Evolutionary conservation across 2,113 vertebrate species (phyloP).

Genomic region (Carassius gibelio): DNA sequence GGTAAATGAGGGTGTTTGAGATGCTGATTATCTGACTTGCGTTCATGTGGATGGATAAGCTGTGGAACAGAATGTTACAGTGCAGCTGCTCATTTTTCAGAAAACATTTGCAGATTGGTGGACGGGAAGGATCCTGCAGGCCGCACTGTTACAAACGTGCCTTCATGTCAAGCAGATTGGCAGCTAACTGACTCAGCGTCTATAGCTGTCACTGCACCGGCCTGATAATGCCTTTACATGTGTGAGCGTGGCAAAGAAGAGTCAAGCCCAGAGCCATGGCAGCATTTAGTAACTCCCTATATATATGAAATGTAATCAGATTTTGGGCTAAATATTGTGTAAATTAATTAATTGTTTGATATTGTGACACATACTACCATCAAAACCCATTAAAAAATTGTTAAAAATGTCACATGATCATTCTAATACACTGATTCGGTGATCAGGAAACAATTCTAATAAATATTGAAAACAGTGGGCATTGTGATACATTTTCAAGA

Average conservation of each 20-base stretch:
- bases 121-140: slow-evolving; percentile 33
- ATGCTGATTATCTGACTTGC: slow-evolving; percentile 30
- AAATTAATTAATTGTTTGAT: no score
- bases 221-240: background rate
- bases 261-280: background rate
- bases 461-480: no score
- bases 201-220: background rate
- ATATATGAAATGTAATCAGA: background rate
- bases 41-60: slow-evolving; percentile 63
- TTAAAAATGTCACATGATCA: background rate
- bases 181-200: slow-evolving; percentile 31
- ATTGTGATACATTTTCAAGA: no score
- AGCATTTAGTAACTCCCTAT: no score
- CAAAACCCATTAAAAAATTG: no score
- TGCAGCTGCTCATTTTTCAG: slow-evolving; percentile 70
- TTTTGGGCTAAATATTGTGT: no score
- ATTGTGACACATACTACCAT: no score
- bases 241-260: background rate
- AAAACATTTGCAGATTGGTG: slow-evolving; percentile 60
- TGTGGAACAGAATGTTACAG: slow-evolving; percentile 66
- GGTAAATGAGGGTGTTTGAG: slow-evolving; percentile 27
- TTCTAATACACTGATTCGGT: background rate
- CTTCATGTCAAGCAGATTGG: background rate
- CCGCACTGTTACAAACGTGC: background rate
- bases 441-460: background rate